Evolutionary conservation across 2,797 vertebrate genomes (phyloP).

Genomic region (Anableps anableps): DNA sequence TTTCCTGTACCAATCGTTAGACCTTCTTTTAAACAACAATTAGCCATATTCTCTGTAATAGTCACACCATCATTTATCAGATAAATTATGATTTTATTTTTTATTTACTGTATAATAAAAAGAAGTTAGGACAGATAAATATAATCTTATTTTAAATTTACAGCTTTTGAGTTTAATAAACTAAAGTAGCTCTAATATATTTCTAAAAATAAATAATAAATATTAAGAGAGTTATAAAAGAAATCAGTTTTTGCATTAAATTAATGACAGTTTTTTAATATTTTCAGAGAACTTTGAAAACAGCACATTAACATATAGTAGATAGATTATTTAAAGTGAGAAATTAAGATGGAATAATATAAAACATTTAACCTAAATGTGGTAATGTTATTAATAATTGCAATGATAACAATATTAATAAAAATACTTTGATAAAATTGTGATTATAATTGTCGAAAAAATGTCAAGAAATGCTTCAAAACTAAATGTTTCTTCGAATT

Average conservation of each 20-base stretch:
- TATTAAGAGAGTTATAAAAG: background rate
- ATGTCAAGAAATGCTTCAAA: background rate
- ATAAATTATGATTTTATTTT: background rate
- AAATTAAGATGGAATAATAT: background rate
- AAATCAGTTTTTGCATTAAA: background rate
- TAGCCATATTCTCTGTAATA: slow-evolving; percentile 1
- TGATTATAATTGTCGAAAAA: background rate
- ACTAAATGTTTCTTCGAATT: background rate
- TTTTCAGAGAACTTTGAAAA: background rate
- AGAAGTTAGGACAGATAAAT: background rate
- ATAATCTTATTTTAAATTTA: background rate
- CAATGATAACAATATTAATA: background rate
- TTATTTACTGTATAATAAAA: background rate
- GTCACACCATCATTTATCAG: background rate
- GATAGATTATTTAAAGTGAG: background rate
- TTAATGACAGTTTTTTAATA: background rate
- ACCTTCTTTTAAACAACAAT: slow-evolving; percentile 42
- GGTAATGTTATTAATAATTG: background rate
- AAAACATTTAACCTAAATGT: background rate
- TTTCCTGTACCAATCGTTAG: slow-evolving; percentile 54
- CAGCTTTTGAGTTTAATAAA: background rate
- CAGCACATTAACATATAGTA: background rate
- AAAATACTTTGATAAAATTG: background rate
- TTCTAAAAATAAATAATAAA: background rate
- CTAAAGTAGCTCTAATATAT: background rate